Base-by-base conservation (phyloP, 2,113 vertebrate species). In the Microtus oregoni region DNA sequence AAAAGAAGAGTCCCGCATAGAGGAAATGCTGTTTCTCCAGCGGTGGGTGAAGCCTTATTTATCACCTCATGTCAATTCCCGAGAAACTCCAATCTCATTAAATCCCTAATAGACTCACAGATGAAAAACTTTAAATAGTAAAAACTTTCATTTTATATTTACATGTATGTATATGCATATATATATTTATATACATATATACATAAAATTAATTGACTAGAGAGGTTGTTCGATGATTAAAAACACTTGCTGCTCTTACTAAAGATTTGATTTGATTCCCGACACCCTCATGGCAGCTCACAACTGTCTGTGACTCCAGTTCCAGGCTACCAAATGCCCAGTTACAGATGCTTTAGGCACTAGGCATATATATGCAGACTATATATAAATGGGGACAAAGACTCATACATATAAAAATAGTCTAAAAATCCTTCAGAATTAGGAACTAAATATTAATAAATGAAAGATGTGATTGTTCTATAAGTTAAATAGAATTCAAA, bases 81-180 rank as follows among this genome's bases (percentile, higher is more conserved):
- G 26, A 67, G 73, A 83, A 88, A 22, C 7, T 15, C 3, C 41
- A 55, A 44, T 63, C 61, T 68, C 30, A 41, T 50, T 86, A 93
- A 63, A 75, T 44, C 58, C n/a, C 55, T 92, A 83, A 47, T 73
- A 55, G 44, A 11, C 2, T 61, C n/a, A 32, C 30, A 87, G 2
- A 85, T 75, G 90, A 15, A 79, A 90, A 87, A 28, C 32, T 65
- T 90, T 47, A 81, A 87, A 65, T 67, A 15, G 76, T 90, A 83
- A 55, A 52, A 83, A 70, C 32, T 77, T 26, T 26, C 28, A 13
- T 24, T 13, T 13, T 12, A 4, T 68, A 30, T 78, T 11, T 1
- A 2, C 32, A 17, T 78, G 3, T 32, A 3, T 47, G 28, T 77
- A 28, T 47, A 15, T 72, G 68, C n/a, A 24, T 72, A 32, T 20